Evolutionary conservation across 2,888 invertebrate species (phyloP), one percentile per base, ranked within the genome.

Genomic region (Melanchra persicariae): DNA sequence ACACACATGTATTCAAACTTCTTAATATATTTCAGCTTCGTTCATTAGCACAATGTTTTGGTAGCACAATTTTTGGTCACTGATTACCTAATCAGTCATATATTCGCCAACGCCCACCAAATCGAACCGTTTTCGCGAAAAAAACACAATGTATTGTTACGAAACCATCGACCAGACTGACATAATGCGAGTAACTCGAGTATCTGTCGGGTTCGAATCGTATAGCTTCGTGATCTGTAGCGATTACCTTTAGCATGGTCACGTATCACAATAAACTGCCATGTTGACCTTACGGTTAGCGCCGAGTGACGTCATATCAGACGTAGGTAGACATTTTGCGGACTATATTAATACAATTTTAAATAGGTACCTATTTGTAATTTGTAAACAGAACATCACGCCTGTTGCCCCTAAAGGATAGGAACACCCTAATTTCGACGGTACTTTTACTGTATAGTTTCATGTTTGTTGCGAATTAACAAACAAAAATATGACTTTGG

Each of bases 221-320:
- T 22, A 26, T 49, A 22, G 19, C 30, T 52, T 26, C 70, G 77
- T 74, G 77, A 77, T 77, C 43, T 22, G 24, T 40, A 24, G 43
- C 70, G 7, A 61, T 77, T 59, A 61, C 77, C 22, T 70, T 37
- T 26, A 34, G 0, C 26, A 17, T 52, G 57, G 76, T 70, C 61
- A 74, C 55, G 37, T 62, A 62, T 58, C 61, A 59, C 52, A 52
- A 55, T 57, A 77, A 55, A 74, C 57, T 40, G 24, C 8, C 45
- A 26, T 55, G 54, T 80, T 68, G 64, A 62, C 77, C 74, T 61
- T 62, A 58, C 40, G 19, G 43, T 77, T 70, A 77, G 47, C 45
- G 52, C 30, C 26, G 17, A 34, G 34, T 76, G 64, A 79, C 79
- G 57, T 63, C 59, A 55, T 51, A 10, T 34, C 1, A 77, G 34